Conservation (phyloP, 2,113 vertebrate species). For the Cyprinus carpio region DNA sequence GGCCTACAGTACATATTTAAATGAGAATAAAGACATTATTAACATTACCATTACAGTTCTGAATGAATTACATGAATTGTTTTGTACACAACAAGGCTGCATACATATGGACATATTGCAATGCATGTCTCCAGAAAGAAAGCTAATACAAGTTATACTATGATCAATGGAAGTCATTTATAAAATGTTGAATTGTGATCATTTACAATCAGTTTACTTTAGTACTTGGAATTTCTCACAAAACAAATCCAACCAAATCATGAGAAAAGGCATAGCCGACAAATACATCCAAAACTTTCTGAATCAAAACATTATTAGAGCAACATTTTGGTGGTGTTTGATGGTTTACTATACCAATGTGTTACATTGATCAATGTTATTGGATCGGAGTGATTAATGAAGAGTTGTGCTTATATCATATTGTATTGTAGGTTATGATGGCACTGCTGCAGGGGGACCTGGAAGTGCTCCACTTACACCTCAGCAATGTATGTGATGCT, state of each 20-base stretch:
- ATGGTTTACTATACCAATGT: not conserved
- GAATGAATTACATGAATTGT: not conserved
- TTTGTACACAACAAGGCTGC: no score
- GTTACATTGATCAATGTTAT: not conserved
- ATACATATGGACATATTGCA: no score
- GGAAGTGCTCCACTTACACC: conserved; percentile 58
- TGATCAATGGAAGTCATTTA: not conserved
- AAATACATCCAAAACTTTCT: not conserved
- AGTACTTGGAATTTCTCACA: not conserved
- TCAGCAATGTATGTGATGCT: conserved; percentile 48
- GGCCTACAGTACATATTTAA: no score
- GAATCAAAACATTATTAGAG: not conserved
- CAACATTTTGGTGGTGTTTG: not conserved
- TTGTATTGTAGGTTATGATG: conserved; percentile 39
- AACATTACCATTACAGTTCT: not conserved
- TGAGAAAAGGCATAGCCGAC: not conserved
- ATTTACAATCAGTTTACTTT: not conserved
- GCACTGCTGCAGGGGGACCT: conserved; percentile 47
- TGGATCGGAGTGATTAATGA: no score
- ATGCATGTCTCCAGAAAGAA: not conserved
- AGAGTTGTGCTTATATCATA: conserved; percentile 2
- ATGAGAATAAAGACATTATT: not conserved
- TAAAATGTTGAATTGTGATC: no score
- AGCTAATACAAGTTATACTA: not conserved
- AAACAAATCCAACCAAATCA: not conserved